Conservation (phyloP, 1,140 invertebrate species). For the Hycleus cichorii region DNA sequence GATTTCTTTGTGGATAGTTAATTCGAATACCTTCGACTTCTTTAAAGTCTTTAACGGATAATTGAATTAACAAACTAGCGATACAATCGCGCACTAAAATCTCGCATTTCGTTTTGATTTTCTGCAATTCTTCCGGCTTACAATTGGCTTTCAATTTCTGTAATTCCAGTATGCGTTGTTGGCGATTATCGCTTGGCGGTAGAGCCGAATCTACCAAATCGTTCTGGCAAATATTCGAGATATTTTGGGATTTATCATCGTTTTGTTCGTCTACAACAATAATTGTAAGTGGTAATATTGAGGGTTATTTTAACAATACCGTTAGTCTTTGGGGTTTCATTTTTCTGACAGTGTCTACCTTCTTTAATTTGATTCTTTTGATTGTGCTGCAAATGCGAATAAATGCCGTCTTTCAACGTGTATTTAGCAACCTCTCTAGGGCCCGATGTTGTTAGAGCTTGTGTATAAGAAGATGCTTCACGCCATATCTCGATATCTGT, state of each 20-base stretch:
- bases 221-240: slow-evolving; percentile 46
- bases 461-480: slow-evolving; percentile 57
- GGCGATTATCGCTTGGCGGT: slow-evolving; percentile 54
- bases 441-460: slow-evolving; percentile 54
- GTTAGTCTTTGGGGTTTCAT: slow-evolving; percentile 27
- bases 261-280: slow-evolving; percentile 27
- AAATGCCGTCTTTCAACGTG: slow-evolving; percentile 27
- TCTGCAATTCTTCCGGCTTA: slow-evolving; percentile 70
- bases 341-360: slow-evolving; percentile 34
- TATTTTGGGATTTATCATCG: slow-evolving; percentile 36
- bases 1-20: neutral
- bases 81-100: slow-evolving; percentile 66
- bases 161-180: slow-evolving; percentile 57
- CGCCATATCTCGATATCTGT: slow-evolving; percentile 72
- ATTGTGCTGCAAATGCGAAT: slow-evolving; percentile 24
- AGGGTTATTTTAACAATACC: slow-evolving; percentile 18
- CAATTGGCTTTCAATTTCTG: slow-evolving; percentile 71
- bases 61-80: slow-evolving; percentile 65
- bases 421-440: slow-evolving; percentile 38
- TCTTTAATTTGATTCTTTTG: slow-evolving; percentile 13
- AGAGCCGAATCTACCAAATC: slow-evolving; percentile 63
- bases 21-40: slow-evolving; percentile 67
- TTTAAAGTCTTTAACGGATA: slow-evolving; percentile 74
- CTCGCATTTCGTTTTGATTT: slow-evolving; percentile 54
- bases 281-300: neutral